phyloP scores from a whole-genome alignment of 2,113 vertebrate species.

The Pangasianodon gigas region DNA sequence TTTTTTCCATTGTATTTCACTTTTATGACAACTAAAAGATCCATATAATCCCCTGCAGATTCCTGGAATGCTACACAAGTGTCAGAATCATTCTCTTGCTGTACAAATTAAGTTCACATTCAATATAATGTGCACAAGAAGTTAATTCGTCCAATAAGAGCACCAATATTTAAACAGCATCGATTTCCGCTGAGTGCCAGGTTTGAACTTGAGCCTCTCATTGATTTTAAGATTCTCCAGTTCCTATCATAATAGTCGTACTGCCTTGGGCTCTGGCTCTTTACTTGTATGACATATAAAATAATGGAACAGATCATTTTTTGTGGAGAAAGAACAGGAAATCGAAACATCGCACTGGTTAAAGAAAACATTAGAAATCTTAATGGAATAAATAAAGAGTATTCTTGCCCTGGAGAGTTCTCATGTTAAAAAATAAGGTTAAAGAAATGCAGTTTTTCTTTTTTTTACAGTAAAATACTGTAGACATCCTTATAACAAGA shows the following conservation, averaged over 20 bases:
- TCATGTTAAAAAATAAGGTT: background rate
- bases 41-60: background rate
- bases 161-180: conserved; percentile 40
- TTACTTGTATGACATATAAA: background rate
- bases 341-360: background rate
- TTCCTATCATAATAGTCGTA: conserved; percentile 30
- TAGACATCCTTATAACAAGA: background rate
- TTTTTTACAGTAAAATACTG: background rate
- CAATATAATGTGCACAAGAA: conserved; percentile 16
- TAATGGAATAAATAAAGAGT: conserved; percentile 26
- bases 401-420: background rate
- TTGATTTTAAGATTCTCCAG: conserved; percentile 29
- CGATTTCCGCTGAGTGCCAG: conserved; percentile 42
- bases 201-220: conserved; percentile 42
- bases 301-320: conserved; percentile 8
- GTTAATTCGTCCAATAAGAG: conserved; percentile 35
- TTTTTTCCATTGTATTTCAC: background rate
- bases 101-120: background rate
- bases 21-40: background rate
- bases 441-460: background rate
- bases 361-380: conserved; percentile 15
- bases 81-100: conserved; percentile 8
- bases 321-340: conserved; percentile 1
- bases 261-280: background rate
- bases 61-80: conserved; percentile 9